Base-by-base conservation (phyloP, 1,140 invertebrate genomes). In the Diachasma alloeum region DNA sequence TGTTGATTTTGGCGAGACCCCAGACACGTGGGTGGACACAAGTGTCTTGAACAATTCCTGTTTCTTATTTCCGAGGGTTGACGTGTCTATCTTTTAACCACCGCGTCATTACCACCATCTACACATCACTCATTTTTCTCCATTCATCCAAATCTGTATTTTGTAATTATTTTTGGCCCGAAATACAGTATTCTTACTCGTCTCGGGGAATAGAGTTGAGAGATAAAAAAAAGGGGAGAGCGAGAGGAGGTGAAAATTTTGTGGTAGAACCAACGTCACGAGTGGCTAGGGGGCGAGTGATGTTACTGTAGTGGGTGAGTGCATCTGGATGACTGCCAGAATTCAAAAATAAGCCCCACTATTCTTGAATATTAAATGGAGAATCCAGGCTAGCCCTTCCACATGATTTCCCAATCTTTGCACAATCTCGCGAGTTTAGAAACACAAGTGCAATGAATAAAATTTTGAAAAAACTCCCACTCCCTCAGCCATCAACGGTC, bases 331-430 rank as follows among this genome's bases (percentile, higher is more conserved):
- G 9, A 2, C 3, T 22, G 72, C 72, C 72, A 74, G 48, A 63
- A 74, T 36, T 59, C 31, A 74, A 74, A 74, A 74, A 74, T 74
- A 74, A 74, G 19, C 13, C 44, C 36, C 67, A 37, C 46, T 44
- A 31, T 63, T 26, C 24, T 15, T 63, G 59, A 63, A 63, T 19
- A 26, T 63, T 31, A 26, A 5, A 5, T 19, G 24, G 59, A 63
- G 59, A 63, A 63, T 63, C 24, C 19, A 31, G 24, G 22, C 10
- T 9, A 15, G 24, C 59, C 59, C 59, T 31, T 63, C 10, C 8
- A 63, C 19, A 24, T 4, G 2, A 63, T 63, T 31, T 63, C 59
- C 48, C n/a, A 17, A 53, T 53, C 15, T 53, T 53, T 53, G 9
- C 17, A 17, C 17, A n/a, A 53, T 53, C 17, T 53, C 17, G n/a